phyloP scores from a whole-genome alignment of 2,113 vertebrate species.

The Sakesphorus luctuosus region DNA sequence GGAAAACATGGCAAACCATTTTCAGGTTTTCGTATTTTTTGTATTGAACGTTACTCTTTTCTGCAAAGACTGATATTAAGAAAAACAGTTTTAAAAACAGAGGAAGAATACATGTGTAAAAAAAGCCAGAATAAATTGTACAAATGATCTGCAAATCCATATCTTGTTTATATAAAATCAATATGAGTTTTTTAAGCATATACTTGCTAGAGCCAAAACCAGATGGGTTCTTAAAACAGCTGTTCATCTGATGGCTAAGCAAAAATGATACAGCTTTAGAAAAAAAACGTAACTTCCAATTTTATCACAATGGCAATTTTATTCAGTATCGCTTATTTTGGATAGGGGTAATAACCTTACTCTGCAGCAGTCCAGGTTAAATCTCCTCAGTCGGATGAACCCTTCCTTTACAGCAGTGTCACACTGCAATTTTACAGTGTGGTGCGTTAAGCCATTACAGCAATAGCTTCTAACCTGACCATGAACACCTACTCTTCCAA shows the following conservation, averaged over 20 bases:
- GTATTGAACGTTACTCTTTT: neutral
- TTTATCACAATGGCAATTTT: neutral
- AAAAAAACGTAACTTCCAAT: neutral
- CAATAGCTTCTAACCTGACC: neutral
- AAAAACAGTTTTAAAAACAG: neutral
- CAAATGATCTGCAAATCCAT: neutral
- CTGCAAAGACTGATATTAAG: neutral
- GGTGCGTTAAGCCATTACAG: neutral
- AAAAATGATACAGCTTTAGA: neutral
- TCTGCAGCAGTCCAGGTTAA: neutral
- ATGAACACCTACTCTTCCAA: neutral
- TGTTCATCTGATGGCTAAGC: neutral
- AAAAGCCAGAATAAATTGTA: neutral
- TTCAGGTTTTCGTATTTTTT: neutral
- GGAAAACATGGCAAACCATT: neutral
- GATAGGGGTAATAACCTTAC: neutral
- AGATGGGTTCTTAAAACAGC: neutral
- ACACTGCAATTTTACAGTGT: neutral
- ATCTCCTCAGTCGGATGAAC: neutral
- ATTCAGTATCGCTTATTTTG: neutral
- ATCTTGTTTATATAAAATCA: neutral
- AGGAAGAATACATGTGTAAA: neutral
- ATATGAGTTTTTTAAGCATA: neutral
- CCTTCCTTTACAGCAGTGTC: neutral
- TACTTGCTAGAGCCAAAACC: neutral